These are phyloP conservation scores for Centropristis striata DNA, from an alignment of 2,113 vertebrate genomes.

Conservation along the genomic window DNA sequence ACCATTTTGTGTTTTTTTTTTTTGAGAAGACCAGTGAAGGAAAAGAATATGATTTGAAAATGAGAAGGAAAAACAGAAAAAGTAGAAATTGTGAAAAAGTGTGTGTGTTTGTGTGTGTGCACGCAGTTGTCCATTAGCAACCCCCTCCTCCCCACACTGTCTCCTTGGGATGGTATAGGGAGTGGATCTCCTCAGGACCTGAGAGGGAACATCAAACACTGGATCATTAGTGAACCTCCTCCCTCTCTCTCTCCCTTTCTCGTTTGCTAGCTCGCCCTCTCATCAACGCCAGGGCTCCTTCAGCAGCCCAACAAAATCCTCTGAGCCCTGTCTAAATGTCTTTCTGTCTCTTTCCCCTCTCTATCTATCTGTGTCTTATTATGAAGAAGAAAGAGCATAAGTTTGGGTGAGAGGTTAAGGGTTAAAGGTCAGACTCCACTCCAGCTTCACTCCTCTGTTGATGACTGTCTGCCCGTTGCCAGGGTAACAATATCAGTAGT, in stretches of 20 bases:
- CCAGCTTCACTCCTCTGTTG: constrained; percentile 4
- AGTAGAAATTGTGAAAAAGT: constrained; percentile 43
- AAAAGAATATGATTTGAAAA: constrained; percentile 50
- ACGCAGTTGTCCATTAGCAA: constrained; percentile 53
- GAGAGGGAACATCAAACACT: constrained; percentile 76
- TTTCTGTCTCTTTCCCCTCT: background rate
- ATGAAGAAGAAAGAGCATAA: constrained; percentile 41
- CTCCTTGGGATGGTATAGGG: constrained; percentile 56
- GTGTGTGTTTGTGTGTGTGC: constrained; percentile 2
- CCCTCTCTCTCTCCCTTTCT: constrained; percentile 41
- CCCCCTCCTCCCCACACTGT: background rate
- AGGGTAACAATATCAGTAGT: constrained; percentile 45
- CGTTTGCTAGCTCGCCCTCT: constrained; percentile 38
- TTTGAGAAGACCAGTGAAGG: constrained; percentile 26
- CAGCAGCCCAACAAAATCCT: constrained; percentile 57
- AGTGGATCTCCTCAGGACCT: constrained; percentile 75
- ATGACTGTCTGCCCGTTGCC: constrained; percentile 14
- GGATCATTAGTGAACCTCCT: constrained; percentile 76
- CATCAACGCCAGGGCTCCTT: constrained; percentile 58
- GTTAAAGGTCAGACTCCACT: constrained; percentile 61
- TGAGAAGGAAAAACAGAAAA: constrained; percentile 41
- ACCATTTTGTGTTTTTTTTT: constrained; percentile 15
- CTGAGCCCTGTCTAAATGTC: constrained; percentile 31
- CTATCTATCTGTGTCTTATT: constrained; percentile 42
- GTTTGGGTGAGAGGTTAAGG: constrained; percentile 43